Evolutionary conservation across 2,888 invertebrate species (phyloP).

Genomic region (Himalopsyche tibetana): DNA sequence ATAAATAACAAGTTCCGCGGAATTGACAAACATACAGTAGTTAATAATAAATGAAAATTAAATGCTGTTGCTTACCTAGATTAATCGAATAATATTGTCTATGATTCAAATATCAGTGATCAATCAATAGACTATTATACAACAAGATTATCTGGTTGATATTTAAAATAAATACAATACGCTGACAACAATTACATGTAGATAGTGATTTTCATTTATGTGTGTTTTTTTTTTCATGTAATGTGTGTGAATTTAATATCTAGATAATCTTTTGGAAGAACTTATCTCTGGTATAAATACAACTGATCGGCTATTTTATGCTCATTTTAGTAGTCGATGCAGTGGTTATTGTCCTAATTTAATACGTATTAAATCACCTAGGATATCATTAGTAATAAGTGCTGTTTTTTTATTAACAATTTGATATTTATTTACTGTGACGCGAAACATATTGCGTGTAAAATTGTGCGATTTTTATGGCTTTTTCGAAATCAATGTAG

Average conservation of each 20-base stretch:
- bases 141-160: no score
- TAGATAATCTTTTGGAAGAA: background rate
- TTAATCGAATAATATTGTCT: background rate
- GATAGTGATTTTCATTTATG: background rate
- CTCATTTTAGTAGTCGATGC: background rate
- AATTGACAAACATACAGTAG: background rate
- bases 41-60: background rate
- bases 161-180: slow-evolving; percentile 17
- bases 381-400: background rate
- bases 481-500: background rate
- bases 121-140: background rate
- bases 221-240: slow-evolving; percentile 18
- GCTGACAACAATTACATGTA: background rate
- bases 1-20: background rate
- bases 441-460: background rate
- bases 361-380: background rate
- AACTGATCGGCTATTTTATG: background rate
- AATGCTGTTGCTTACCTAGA: background rate
- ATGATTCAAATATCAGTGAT: background rate
- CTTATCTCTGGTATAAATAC: slow-evolving; percentile 19
- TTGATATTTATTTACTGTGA: background rate
- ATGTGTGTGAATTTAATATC: slow-evolving; percentile 12
- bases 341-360: background rate
- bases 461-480: background rate
- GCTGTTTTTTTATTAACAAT: background rate